phyloP scores from a whole-genome alignment of 2,888 invertebrate genomes.

The Diachrysia chrysitis region DNA sequence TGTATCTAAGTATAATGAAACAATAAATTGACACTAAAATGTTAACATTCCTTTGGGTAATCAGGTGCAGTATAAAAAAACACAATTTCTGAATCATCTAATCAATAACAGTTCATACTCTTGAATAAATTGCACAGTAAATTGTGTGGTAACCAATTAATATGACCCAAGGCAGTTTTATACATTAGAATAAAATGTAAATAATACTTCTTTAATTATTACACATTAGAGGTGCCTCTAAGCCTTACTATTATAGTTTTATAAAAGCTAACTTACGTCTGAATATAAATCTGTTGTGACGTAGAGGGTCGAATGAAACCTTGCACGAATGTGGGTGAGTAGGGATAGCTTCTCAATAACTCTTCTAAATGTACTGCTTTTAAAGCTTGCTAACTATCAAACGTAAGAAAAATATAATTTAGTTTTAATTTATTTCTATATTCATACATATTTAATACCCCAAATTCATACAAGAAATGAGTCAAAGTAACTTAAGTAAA shows the following conservation, averaged over 20 bases:
- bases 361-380: slow-evolving; percentile 68
- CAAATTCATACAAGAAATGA: slow-evolving; percentile 31
- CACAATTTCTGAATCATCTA: slow-evolving; percentile 18
- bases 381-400: slow-evolving; percentile 67
- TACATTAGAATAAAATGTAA: slow-evolving; percentile 69
- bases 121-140: slow-evolving; percentile 48
- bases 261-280: slow-evolving; percentile 74
- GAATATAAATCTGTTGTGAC: slow-evolving; percentile 61
- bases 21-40: slow-evolving; percentile 7
- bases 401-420: slow-evolving; percentile 47
- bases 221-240: slow-evolving; percentile 58
- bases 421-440: slow-evolving; percentile 30
- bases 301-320: slow-evolving; percentile 64
- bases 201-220: slow-evolving; percentile 73
- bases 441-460: slow-evolving; percentile 23
- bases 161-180: slow-evolving; percentile 56
- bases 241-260: slow-evolving; percentile 65
- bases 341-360: slow-evolving; percentile 75
- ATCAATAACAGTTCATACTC: slow-evolving; percentile 51
- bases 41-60: slow-evolving; percentile 25
- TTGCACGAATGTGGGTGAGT: slow-evolving; percentile 74
- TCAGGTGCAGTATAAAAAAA: slow-evolving; percentile 29
- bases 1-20: slow-evolving; percentile 26
- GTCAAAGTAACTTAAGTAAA: slow-evolving; percentile 24
- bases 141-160: slow-evolving; percentile 55